Conservation (phyloP, 2,797 vertebrate genomes). For the Uromys caudimaculatus region DNA sequence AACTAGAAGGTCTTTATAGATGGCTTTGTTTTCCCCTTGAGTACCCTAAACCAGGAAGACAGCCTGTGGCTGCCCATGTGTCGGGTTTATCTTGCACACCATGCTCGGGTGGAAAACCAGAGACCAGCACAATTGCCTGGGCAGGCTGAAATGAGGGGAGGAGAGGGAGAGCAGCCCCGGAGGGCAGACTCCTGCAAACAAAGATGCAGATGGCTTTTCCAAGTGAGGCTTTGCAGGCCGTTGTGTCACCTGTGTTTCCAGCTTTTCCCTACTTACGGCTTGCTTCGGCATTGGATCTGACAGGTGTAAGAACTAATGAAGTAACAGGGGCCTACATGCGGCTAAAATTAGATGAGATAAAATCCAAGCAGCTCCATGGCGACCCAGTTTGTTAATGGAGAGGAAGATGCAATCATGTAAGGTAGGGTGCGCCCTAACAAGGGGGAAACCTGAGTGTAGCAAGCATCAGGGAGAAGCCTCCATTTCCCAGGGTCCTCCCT, state of each 20-base stretch:
- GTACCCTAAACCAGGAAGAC: slow-evolving; percentile 86
- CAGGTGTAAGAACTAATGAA: neutral
- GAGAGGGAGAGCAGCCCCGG: neutral
- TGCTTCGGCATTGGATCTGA: neutral
- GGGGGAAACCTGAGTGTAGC: neutral
- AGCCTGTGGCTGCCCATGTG: slow-evolving; percentile 73
- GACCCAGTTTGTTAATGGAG: neutral
- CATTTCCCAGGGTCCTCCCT: neutral
- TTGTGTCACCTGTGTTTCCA: neutral
- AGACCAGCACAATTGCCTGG: slow-evolving; percentile 54
- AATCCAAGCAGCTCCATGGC: neutral
- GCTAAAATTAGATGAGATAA: neutral
- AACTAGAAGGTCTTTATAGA: slow-evolving; percentile 86
- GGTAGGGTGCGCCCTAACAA: neutral
- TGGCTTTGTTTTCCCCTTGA: slow-evolving; percentile 84
- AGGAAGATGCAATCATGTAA: neutral
- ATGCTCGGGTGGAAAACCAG: slow-evolving; percentile 37
- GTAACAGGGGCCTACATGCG: neutral
- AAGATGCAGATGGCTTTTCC: slow-evolving; percentile 44
- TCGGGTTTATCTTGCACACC: slow-evolving; percentile 66
- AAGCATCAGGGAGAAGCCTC: neutral
- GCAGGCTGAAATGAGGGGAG: neutral
- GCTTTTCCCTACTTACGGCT: neutral
- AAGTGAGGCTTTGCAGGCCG: neutral
- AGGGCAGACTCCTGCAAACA: neutral